Evolutionary conservation across 2,113 vertebrate genomes (phyloP).

Genomic region (Lagopus muta): DNA sequence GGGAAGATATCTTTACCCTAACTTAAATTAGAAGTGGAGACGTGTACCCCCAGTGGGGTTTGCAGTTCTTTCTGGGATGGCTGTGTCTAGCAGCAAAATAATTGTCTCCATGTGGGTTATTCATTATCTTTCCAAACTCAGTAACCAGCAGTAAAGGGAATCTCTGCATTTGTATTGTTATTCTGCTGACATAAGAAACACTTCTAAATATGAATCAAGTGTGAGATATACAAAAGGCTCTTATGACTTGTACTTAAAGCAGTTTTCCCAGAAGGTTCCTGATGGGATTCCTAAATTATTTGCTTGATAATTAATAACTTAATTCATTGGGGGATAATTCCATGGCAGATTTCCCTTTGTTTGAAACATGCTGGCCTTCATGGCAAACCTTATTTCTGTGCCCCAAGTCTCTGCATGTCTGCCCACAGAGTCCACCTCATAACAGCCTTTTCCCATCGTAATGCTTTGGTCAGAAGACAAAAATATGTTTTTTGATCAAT

Average conservation of each 20-base stretch:
- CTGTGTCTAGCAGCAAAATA: neutral
- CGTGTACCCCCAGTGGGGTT: neutral
- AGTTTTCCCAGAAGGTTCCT: neutral
- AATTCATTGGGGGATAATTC: neutral
- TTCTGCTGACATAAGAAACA: neutral
- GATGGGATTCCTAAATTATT: neutral
- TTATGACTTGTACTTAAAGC: neutral
- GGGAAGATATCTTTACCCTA: neutral
- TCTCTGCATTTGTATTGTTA: neutral
- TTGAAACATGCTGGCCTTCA: neutral
- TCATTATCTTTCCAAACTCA: neutral
- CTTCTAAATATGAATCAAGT: neutral
- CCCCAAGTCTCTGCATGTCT: neutral
- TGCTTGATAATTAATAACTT: neutral
- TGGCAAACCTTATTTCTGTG: neutral
- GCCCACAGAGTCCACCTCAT: accelerated
- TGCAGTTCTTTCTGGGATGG: neutral
- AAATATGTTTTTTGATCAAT: neutral
- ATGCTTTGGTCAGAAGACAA: neutral
- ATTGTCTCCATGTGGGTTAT: neutral
- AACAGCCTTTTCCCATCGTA: neutral
- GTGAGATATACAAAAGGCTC: neutral
- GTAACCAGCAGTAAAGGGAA: neutral
- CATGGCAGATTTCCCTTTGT: neutral
- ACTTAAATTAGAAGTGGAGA: neutral